Base-by-base conservation (phyloP, 1,140 invertebrate genomes). In the Nilaparvata lugens region DNA sequence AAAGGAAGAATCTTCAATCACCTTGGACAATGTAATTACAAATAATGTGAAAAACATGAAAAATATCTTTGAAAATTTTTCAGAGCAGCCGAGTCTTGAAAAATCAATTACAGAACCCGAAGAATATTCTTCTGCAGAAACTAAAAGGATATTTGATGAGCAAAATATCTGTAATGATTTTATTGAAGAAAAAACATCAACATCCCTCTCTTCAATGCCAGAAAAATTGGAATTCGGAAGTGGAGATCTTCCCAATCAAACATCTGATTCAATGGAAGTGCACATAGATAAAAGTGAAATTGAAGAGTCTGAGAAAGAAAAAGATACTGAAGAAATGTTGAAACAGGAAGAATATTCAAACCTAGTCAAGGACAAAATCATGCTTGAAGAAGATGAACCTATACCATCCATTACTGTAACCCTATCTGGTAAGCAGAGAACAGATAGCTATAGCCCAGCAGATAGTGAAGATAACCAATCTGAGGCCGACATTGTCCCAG, bases 401-500 rank as follows among this genome's bases (percentile, higher is more conserved):
- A 60, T 65, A 13, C 60, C 61, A 25, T 51, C 61, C n/a, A 68
- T 65, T 16, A 65, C 63, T 19, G 53, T 63, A 5, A 66, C 65
- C 11, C 31, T 60, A 4, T 65, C 64, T 25, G 64, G 55, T 56
- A 70, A 61, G 56, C 62, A 64, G 35, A 56, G 54, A 7, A 60
- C 53, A 19, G 64, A 69, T 4, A 66, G 57, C 55, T 76, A 75
- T 65, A 79, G 76, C 68, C 70, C 73, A 62, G 76, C 75, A 51
- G 76, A 75, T 45, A 80, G 79, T 69, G 78, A 78, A 68, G 78
- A 81, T 67, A 79, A 77, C 14, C 77, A 78, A 64, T 80, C 78
- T 4, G 78, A 80, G 69, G 78, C 75, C 4, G 78, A 79, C 68
- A 67, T 74, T 60, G 77, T 75, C 35, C 76, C 75, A 35, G 76